Base-by-base conservation (phyloP, 2,797 vertebrate species). In the Prunella strophiata region DNA sequence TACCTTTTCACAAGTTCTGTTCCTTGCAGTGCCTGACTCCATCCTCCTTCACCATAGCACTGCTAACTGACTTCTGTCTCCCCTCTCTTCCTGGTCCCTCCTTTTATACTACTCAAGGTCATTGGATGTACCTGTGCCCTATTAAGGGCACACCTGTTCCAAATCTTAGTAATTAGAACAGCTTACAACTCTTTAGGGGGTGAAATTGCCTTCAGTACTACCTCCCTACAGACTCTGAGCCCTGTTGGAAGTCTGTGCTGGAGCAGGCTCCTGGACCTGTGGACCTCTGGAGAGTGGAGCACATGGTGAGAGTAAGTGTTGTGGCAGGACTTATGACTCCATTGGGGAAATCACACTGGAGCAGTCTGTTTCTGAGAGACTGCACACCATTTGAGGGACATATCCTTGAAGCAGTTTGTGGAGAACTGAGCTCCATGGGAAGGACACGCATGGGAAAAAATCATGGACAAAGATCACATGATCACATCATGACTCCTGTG, bases 381-480 rank as follows among this genome's bases (percentile, higher is more conserved):
- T 20, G 16, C 15, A 30, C 7, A 8, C 16, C 5, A 2, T 52
- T 19, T 23, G 48, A 68, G 48, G 34, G 40, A 36, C 22, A 47
- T 6, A 43, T 55, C 18, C 32, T 43, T 32, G 26, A 36, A 36
- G 22, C 22, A 68, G 47, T 54, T 54, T 61, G 34, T 47, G 61
- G 12, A 52, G 26, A 48, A 3, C 4, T 27, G 40, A 18, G 27
- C 15, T 61, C 26, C 21, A 11, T 7, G 47, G 48, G 47, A 57
- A 79, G 27, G 58, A 75, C 22, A 23, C 17, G 23, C 9, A 20
- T 0, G 22, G 48, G 42, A 48, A 23, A 68, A 54, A 40, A 36
- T 61, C 42, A 20, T 0, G 0, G 34, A 30, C 20, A 34, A 7
- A 13, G 57, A 18, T 2, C n/a, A 58, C 23, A 36, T 4, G 55